Evolutionary conservation across 2,797 vertebrate genomes (phyloP), one percentile per base, ranked within the genome.

Genomic region (Delichon dasypus): DNA sequence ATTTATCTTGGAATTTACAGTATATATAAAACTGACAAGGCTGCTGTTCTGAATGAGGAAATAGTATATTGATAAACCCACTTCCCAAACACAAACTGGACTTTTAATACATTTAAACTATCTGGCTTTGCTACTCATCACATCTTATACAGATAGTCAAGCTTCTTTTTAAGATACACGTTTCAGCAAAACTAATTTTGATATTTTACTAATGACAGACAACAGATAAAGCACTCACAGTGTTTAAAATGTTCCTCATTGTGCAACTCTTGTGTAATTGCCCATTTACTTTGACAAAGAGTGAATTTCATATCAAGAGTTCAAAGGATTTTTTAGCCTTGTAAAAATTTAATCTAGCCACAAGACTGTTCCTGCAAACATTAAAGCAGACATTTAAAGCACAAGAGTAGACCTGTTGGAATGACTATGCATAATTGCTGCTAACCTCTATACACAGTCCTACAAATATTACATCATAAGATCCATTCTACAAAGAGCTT

Each of bases 401-500:
- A 82, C 71, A 92, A 95, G 94, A 95, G 71, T 47, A 96, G 93
- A 94, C 92, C 89, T 94, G 95, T 76, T 93, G 89, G 87, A 95
- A 89, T 93, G 70, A 78, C 58, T 45, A 88, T 55, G 62, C 48
- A 67, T 91, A 94, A 92, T 81, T 91, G 76, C 57, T 91, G 65
- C 75, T 93, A 93, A 91, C 89, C 61, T 91, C 64, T 42, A 85
- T 29, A 83, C 5, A 9, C 40, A 91, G 65, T 50, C 72, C 68
- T 85, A 83, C 45, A 85, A 89, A 65, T 80, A 85, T 61, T 78
- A 80, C 47, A 72, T 88, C 61, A 22, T 68, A 34, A 92, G 50
- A 85, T 65, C 61, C 58, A 66, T 48, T 64, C 55, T 73, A 53
- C 40, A 91, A 88, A 92, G 29, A 70, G n/a, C 45, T 95, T 89